phyloP scores from a whole-genome alignment of 2,888 invertebrate species.

The Maniola hyperantus region DNA sequence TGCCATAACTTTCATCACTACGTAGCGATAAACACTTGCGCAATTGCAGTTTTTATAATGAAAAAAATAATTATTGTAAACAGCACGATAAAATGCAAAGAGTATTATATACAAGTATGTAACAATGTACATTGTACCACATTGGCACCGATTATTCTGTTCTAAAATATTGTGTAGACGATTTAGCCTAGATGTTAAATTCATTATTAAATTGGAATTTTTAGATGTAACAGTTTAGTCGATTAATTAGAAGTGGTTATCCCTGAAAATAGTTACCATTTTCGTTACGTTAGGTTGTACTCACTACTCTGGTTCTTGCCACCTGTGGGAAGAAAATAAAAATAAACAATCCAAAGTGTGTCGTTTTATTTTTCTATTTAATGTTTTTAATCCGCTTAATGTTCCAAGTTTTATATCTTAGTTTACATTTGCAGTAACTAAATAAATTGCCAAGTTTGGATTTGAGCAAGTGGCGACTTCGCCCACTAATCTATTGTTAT shows the following conservation, averaged over 20 bases:
- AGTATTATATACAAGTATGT: not conserved
- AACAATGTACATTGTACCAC: conserved; percentile 11
- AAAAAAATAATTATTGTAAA: conserved; percentile 19
- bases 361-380: conserved; percentile 51
- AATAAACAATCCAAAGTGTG: conserved; percentile 65
- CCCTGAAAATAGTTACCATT: conserved; percentile 82
- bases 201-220: conserved; percentile 34
- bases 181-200: conserved; percentile 41
- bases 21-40: conserved; percentile 4
- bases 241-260: conserved; percentile 62
- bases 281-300: conserved; percentile 74
- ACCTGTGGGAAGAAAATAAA: conserved; percentile 78
- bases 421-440: no score
- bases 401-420: not conserved
- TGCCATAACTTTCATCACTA: conserved; percentile 15
- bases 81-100: conserved; percentile 21
- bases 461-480: no score
- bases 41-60: conserved; percentile 20
- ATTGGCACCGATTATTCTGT: conserved; percentile 40
- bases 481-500: no score
- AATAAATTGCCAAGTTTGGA: no score
- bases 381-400: not conserved
- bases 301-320: conserved; percentile 80
- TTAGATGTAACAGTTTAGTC: conserved; percentile 30
- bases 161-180: conserved; percentile 37